Conservation (phyloP, 2,888 invertebrate genomes). For the Prenolepis imparis region DNA sequence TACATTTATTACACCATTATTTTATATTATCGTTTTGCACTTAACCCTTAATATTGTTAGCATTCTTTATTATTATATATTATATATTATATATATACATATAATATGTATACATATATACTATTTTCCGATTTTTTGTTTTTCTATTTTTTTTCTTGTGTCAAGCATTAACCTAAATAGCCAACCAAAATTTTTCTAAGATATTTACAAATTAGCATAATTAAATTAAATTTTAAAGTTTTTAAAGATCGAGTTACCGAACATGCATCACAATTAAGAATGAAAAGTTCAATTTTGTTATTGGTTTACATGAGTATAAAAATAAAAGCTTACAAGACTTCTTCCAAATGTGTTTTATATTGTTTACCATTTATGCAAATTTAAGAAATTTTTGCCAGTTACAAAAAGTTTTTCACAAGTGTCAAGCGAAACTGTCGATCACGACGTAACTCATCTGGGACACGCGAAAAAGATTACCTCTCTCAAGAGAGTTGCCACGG, state of each 20-base stretch:
- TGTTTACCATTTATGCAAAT: slow-evolving; percentile 43
- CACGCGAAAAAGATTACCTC: slow-evolving; percentile 20
- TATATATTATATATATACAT: too few relatives aligned
- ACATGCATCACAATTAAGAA: background rate
- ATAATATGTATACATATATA: too few relatives aligned
- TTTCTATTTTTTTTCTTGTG: background rate
- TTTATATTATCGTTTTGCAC: too few relatives aligned
- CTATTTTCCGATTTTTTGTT: too few relatives aligned
- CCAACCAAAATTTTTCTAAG: background rate
- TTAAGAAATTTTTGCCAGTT: background rate
- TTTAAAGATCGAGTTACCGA: background rate
- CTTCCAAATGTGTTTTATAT: background rate
- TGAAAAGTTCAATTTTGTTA: background rate
- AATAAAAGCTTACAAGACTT: background rate
- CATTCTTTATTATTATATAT: too few relatives aligned
- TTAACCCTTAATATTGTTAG: too few relatives aligned
- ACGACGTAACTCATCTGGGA: slow-evolving; percentile 13
- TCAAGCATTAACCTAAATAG: slow-evolving; percentile 14
- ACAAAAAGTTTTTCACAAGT: background rate
- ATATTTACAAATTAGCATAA: slow-evolving; percentile 11
- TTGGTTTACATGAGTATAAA: background rate
- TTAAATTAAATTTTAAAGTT: background rate
- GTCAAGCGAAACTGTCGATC: slow-evolving; percentile 1
- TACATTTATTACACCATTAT: too few relatives aligned
- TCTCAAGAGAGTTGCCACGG: background rate